Percentiles rank a stretch among this genome's conserved stretches.
Evolutionary conservation across 2,888 invertebrate genomes (phyloP).

Genomic region (Camponotus fellah): DNA sequence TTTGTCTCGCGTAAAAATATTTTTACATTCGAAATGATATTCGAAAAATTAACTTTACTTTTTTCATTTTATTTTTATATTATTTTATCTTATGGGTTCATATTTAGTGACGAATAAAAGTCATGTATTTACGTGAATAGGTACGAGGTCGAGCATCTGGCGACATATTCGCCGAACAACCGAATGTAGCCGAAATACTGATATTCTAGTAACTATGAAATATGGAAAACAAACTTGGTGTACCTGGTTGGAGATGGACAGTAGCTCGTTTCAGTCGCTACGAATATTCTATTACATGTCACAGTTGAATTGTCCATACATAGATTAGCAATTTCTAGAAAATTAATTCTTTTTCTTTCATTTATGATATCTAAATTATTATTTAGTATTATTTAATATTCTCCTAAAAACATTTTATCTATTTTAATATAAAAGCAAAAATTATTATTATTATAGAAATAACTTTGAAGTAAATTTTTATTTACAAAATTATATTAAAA

Average conservation of each 20-base stretch:
- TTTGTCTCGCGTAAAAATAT: neutral
- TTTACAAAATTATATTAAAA: conserved; percentile 4
- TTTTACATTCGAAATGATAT: neutral
- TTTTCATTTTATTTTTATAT: neutral
- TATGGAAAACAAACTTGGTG: conserved; percentile 63
- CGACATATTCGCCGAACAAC: conserved; percentile 40
- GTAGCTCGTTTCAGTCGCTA: conserved; percentile 16
- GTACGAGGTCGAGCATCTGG: conserved; percentile 32
- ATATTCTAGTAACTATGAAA: conserved; percentile 66
- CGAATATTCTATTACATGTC: conserved; percentile 25
- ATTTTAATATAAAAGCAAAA: neutral
- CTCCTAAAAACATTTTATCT: neutral
- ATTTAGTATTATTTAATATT: neutral
- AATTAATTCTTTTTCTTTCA: neutral
- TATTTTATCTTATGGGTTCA: conserved; percentile 29
- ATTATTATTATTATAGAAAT: neutral
- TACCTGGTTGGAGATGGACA: conserved; percentile 17
- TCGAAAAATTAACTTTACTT: neutral
- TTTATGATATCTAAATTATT: neutral
- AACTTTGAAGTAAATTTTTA: conserved; percentile 2
- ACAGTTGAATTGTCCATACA: neutral
- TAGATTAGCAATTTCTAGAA: neutral
- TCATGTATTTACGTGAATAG: conserved; percentile 53
- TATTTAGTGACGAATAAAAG: conserved; percentile 49
- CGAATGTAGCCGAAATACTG: conserved; percentile 59